These are phyloP conservation scores for Forbesichthys agassizii DNA, from an alignment of 2,113 vertebrate species.

Conservation along the genomic window DNA sequence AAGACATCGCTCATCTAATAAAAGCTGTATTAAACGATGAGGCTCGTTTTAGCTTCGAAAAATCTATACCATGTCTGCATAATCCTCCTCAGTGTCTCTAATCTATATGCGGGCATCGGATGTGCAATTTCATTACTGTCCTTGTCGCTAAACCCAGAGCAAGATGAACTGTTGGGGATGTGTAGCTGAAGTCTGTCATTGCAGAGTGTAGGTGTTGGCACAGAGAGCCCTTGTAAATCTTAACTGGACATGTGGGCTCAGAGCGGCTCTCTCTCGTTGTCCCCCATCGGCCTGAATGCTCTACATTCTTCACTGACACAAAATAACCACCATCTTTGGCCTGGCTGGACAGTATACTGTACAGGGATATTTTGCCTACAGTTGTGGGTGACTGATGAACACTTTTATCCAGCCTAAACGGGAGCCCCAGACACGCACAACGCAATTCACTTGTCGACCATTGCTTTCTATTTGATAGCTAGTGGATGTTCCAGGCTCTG, in stretches of 20 bases:
- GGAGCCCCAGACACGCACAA: no score
- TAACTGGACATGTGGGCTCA: background rate
- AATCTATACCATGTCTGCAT: background rate
- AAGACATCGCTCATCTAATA: background rate
- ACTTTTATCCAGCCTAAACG: background rate
- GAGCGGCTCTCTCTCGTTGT: no score
- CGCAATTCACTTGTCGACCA: no score
- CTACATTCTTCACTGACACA: background rate
- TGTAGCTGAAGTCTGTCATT: slow-evolving; percentile 18
- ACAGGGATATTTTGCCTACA: background rate
- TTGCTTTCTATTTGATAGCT: no score
- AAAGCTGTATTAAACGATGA: background rate
- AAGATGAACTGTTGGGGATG: slow-evolving; percentile 29
- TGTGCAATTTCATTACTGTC: slow-evolving; percentile 29
- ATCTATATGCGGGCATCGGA: slow-evolving; percentile 12
- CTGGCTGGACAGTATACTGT: background rate
- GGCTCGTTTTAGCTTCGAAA: background rate
- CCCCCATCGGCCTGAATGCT: background rate
- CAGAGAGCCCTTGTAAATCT: slow-evolving; percentile 12
- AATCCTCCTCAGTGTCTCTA: slow-evolving; percentile 12
- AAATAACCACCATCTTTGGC: background rate
- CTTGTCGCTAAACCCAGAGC: slow-evolving; percentile 19
- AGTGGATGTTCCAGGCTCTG: no score
- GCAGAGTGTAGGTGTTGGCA: background rate
- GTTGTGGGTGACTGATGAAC: background rate